Base-by-base conservation (phyloP, 2,888 invertebrate species). In the Troides oblongomaculatus region DNA sequence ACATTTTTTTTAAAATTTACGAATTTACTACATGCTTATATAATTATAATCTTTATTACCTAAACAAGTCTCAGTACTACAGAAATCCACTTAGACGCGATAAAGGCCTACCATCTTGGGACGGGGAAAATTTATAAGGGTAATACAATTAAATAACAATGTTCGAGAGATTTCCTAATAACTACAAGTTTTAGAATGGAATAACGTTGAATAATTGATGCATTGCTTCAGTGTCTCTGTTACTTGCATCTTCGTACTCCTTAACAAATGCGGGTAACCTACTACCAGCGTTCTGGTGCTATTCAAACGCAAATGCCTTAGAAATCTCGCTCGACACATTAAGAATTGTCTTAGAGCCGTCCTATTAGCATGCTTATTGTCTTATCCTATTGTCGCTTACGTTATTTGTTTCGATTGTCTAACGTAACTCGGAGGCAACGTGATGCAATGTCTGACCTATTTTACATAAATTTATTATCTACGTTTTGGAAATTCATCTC, bases 281-380 rank as follows among this genome's bases (percentile, higher is more conserved):
- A 66, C 50, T 53, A 60, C 53, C 64, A 53, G 58, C 57, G 62
- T 66, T 39, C 64, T 62, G 65, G 62, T 56, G 36, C 69, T 50
- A 75, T 80, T 80, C 79, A 78, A 76, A 80, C 72, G 75, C 74
- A 78, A 76, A 78, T 77, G 71, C 70, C 77, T 75, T 78, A 74
- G 72, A 77, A 77, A 75, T 74, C 73, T 69, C 60, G 61, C 64
- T 66, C 58, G 57, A 68, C 67, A 72, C 70, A 71, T 73, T 72
- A 72, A 63, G 64, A 60, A 71, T 73, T 72, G 71, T 72, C 70
- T 65, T 71, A 71, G 67, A 65, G 66, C 63, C 62, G 70, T 67
- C 71, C 69, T 53, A 66, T 70, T 68, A 69, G 70, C 70, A 70
- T 70, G 66, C 61, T 43, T 59, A 67, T 70, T 64, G 64, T 69